Evolutionary conservation across 37 sponge, comb jelly and placozoan genomes (phyloP).

Genomic region (Haliclona indistincta): DNA sequence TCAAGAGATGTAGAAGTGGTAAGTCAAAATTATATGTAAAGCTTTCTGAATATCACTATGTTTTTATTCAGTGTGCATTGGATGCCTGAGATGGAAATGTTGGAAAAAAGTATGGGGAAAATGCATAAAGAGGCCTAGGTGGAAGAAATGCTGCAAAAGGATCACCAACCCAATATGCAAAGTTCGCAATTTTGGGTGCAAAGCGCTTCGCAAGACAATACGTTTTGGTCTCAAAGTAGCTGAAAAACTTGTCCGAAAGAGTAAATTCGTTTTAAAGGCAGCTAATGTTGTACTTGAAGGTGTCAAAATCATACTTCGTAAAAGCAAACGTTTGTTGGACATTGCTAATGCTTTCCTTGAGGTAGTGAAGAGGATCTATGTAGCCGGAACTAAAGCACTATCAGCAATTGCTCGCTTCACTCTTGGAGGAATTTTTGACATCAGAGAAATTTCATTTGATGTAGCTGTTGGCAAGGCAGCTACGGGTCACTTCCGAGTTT

Average conservation of each 20-base stretch:
- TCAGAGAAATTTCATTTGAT: constrained; percentile 20
- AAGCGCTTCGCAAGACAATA: not conserved
- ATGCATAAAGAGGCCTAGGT: constrained; percentile 13
- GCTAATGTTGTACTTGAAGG: constrained; percentile 4
- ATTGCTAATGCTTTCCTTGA: not conserved
- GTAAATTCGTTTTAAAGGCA: constrained; percentile 1
- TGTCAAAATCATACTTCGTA: not conserved
- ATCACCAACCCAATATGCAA: constrained; percentile 25
- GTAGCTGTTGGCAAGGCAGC: too few species aligned
- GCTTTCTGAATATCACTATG: too few species aligned
- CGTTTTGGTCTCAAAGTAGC: not conserved
- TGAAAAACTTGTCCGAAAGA: constrained; percentile 4
- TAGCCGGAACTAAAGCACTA: not conserved
- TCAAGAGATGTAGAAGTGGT: not conserved
- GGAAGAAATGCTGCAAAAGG: constrained; percentile 30
- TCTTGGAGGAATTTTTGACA: too few species aligned
- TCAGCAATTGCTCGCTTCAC: constrained; percentile 8
- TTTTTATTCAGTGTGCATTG: constrained; percentile 20
- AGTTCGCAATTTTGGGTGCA: constrained; percentile 12
- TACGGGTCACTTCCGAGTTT: too few species aligned
- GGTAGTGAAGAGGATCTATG: not conserved
- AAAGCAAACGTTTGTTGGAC: not conserved
- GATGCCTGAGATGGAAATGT: constrained; percentile 10
- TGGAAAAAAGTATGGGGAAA: constrained; percentile 17
- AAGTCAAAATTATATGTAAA: too few species aligned